phyloP scores from a whole-genome alignment of 2,888 invertebrate species.

The Ophraella communa region DNA sequence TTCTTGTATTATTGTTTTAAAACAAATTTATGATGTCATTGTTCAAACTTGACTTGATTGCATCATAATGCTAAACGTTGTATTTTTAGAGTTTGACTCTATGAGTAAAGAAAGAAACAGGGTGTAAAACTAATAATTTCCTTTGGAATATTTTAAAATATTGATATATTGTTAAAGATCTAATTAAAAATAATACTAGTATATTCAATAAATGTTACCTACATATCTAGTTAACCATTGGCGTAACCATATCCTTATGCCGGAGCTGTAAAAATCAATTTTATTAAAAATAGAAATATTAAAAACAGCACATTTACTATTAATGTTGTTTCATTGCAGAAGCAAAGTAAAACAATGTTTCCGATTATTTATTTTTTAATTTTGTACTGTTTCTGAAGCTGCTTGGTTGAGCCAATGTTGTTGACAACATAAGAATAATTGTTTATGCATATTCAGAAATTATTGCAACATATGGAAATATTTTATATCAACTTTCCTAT shows the following conservation, averaged over 20 bases:
- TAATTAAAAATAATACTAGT: slow-evolving; percentile 25
- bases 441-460: slow-evolving; percentile 36
- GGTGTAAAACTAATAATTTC: slow-evolving; percentile 6
- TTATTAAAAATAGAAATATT: neutral
- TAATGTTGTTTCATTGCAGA: too few relatives aligned
- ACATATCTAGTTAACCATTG: slow-evolving; percentile 53
- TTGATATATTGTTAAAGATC: slow-evolving; percentile 17
- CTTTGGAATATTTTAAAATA: slow-evolving; percentile 10
- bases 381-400: neutral
- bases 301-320: too few relatives aligned
- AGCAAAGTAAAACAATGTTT: neutral
- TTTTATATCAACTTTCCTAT: slow-evolving; percentile 46
- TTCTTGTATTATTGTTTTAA: neutral
- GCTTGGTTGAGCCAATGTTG: neutral
- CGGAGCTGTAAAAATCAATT: neutral
- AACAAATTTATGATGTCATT: neutral
- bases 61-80: neutral
- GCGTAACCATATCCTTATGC: neutral
- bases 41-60: neutral
- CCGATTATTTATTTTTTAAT: neutral
- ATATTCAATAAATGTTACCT: slow-evolving; percentile 54
- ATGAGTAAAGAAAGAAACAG: neutral
- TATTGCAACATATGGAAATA: slow-evolving; percentile 36
- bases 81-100: neutral
- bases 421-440: slow-evolving; percentile 28